A percentile compares a stretch with the other conserved stretches of the same genome.
Conservation (phyloP, 2,113 vertebrate genomes). For the Proterorhinus semilunaris region DNA sequence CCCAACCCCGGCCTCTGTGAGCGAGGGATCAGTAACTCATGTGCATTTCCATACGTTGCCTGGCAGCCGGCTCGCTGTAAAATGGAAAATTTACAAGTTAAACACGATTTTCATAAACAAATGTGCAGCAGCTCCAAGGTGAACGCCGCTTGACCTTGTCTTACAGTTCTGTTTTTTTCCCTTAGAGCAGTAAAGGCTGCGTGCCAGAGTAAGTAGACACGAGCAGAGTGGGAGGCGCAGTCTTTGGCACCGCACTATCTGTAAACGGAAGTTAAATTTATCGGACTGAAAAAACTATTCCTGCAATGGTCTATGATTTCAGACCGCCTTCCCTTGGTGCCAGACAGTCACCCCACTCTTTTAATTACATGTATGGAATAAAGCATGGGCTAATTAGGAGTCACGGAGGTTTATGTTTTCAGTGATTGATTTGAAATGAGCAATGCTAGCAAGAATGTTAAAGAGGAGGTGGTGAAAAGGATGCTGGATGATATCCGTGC, state of each 20-base stretch:
- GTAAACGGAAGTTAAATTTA: conserved; percentile 2
- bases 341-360: neutral
- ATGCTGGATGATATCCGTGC: no score
- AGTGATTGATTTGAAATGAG: neutral
- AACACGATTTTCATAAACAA: conserved; percentile 10
- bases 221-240: neutral
- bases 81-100: conserved; percentile 5
- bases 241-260: neutral
- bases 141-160: conserved; percentile 4
- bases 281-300: conserved; percentile 7
- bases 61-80: neutral
- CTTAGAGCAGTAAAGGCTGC: neutral
- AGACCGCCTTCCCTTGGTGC: neutral
- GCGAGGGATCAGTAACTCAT: neutral
- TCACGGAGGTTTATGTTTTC: neutral
- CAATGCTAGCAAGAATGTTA: neutral
- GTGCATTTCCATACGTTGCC: conserved; percentile 4
- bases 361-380: neutral
- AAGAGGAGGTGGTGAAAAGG: no score
- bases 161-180: neutral
- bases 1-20: no score
- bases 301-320: neutral
- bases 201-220: neutral
- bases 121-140: neutral
- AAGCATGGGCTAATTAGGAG: neutral